Percentiles rank a stretch among this genome's conserved stretches.
Conservation (phyloP, 2,113 vertebrate species). For the Antechinus stuartii region DNA sequence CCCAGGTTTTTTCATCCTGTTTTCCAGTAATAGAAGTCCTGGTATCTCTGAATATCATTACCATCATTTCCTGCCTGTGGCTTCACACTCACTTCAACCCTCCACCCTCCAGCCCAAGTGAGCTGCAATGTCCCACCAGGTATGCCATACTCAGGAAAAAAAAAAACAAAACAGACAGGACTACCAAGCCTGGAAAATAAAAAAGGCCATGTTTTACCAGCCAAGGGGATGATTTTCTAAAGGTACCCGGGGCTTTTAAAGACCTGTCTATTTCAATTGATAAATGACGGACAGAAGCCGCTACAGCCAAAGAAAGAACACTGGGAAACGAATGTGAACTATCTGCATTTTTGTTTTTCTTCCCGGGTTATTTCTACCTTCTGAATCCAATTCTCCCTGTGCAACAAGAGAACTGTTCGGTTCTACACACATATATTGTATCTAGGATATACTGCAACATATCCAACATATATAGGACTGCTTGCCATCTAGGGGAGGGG, state of each 20-base stretch:
- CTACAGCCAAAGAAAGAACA: too few relatives aligned
- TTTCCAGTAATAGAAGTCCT: constrained; percentile 80
- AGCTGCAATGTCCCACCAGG: background rate
- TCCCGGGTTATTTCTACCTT: too few relatives aligned
- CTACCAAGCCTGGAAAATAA: background rate
- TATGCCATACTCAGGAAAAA: constrained; percentile 46
- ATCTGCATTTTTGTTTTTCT: too few relatives aligned
- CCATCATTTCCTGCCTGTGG: constrained; percentile 57
- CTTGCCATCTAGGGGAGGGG: too few relatives aligned
- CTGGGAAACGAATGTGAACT: too few relatives aligned
- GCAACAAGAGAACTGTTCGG: too few relatives aligned
- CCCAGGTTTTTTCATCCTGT: constrained; percentile 13
- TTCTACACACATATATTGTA: too few relatives aligned
- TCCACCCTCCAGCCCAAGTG: background rate
- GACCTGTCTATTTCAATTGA: background rate
- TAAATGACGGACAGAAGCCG: too few relatives aligned
- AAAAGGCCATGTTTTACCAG: background rate
- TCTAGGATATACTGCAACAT: too few relatives aligned
- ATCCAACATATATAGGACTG: too few relatives aligned
- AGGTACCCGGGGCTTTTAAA: background rate
- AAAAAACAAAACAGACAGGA: background rate
- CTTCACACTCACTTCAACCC: constrained; percentile 26
- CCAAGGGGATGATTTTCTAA: background rate
- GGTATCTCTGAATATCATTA: constrained; percentile 55
- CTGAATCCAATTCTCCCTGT: too few relatives aligned